Evolutionary conservation across 2,797 vertebrate genomes (phyloP).

Genomic region (Fratercula arctica): DNA sequence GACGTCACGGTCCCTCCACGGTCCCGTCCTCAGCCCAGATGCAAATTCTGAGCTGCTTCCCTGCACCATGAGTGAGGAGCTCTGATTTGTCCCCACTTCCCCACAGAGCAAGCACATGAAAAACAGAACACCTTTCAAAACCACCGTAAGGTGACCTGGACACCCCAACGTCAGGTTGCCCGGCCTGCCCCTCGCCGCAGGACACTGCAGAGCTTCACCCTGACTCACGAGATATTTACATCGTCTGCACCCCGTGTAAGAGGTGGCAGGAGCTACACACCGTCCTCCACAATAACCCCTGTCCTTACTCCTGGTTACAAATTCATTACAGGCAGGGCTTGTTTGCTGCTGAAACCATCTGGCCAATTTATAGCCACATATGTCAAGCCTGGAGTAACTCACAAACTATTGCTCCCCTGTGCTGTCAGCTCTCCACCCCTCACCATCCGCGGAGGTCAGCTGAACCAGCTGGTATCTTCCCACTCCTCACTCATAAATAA

Average conservation of each 20-base stretch:
- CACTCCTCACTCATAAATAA: not conserved
- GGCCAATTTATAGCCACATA: not conserved
- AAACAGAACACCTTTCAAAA: not conserved
- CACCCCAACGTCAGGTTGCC: not conserved
- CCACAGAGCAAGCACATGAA: not conserved
- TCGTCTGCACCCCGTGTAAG: fast-evolving
- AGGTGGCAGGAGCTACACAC: not conserved
- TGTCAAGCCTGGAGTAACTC: not conserved
- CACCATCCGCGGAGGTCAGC: not conserved
- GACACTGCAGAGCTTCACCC: not conserved
- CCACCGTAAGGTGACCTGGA: not conserved
- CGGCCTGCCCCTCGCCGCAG: not conserved
- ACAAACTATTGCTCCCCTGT: not conserved
- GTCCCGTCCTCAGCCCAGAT: not conserved
- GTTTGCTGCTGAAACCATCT: not conserved
- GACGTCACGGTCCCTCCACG: not conserved
- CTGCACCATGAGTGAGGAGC: not conserved
- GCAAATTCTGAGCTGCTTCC: not conserved
- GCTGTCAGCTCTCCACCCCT: not conserved
- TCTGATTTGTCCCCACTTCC: no score
- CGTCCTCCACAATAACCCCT: not conserved
- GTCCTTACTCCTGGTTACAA: not conserved
- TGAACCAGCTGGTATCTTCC: not conserved
- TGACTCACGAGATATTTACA: not conserved
- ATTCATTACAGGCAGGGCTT: not conserved